These are phyloP conservation scores for Oscheius sp. DNA, from an alignment of 2,888 invertebrate genomes.

Conservation along the genomic window DNA sequence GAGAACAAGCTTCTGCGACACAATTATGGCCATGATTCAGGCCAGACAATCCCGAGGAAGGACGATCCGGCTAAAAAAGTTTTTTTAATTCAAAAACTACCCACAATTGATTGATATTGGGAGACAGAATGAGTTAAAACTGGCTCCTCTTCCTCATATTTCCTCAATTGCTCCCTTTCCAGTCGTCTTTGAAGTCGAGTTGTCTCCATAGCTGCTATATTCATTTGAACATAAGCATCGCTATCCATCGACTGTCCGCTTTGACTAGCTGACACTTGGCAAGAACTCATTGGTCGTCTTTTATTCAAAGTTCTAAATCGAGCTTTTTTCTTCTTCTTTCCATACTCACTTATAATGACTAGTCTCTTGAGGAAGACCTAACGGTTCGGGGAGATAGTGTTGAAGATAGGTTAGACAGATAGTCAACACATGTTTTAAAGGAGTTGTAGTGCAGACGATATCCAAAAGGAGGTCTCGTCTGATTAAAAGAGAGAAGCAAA, in stretches of 20 bases:
- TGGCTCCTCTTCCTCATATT: constrained; percentile 35
- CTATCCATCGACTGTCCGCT: constrained; percentile 43
- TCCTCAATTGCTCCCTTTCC: constrained; percentile 30
- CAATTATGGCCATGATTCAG: constrained; percentile 28
- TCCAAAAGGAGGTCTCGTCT: constrained; percentile 35
- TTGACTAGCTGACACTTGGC: constrained; percentile 28
- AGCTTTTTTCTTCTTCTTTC: too few relatives aligned
- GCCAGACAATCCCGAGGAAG: constrained; percentile 7
- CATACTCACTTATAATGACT: constrained; percentile 40
- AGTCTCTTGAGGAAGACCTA: constrained; percentile 51
- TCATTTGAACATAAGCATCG: constrained; percentile 50
- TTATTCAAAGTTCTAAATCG: constrained; percentile 3
- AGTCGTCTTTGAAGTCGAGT: constrained; percentile 41
- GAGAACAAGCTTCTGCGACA: constrained; percentile 27
- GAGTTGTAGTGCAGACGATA: constrained; percentile 40
- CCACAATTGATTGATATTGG: constrained; percentile 45
- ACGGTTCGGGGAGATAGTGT: constrained; percentile 45
- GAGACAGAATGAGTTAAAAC: constrained; percentile 47
- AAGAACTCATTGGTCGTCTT: neutral
- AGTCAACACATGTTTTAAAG: constrained; percentile 36
- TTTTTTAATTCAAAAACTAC: neutral
- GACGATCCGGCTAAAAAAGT: constrained; percentile 1
- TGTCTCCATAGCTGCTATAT: constrained; percentile 43
- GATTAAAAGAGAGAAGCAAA: constrained; percentile 35
- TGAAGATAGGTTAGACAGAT: constrained; percentile 46